phyloP scores from a whole-genome alignment of 2,113 vertebrate genomes.

The Pseudorectes ferrugineus region DNA sequence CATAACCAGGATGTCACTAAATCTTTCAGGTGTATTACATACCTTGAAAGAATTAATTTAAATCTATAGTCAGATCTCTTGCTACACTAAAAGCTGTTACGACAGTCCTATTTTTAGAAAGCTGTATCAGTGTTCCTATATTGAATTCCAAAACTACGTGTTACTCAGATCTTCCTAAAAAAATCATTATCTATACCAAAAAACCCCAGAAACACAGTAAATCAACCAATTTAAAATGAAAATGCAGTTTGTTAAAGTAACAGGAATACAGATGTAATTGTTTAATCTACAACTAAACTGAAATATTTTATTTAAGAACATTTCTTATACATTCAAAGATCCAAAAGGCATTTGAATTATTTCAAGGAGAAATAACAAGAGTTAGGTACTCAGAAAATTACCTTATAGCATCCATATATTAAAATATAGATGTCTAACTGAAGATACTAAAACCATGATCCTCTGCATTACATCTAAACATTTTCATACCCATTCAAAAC shows the following conservation, averaged over 20 bases:
- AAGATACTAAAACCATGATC: not conserved
- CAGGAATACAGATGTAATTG: not conserved
- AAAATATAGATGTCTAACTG: not conserved
- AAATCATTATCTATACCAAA: not conserved
- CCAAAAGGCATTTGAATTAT: not conserved
- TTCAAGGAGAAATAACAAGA: not conserved
- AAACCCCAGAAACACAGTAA: not conserved
- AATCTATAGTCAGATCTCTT: not conserved
- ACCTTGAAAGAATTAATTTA: not conserved
- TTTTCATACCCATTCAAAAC: not conserved
- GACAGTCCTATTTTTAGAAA: not conserved
- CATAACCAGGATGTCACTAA: not conserved
- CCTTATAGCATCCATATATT: not conserved
- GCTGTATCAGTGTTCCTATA: not conserved
- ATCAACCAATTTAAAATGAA: not conserved
- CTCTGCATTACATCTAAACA: not conserved
- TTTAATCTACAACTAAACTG: not conserved
- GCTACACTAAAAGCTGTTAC: not conserved
- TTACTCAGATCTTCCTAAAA: not conserved
- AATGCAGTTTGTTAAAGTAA: not conserved
- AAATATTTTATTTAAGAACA: not conserved
- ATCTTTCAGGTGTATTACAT: not conserved
- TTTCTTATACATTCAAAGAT: not conserved
- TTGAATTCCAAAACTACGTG: not conserved
- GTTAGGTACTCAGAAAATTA: not conserved